Conservation (phyloP, 2,888 invertebrate species). For the Acheta domesticus region DNA sequence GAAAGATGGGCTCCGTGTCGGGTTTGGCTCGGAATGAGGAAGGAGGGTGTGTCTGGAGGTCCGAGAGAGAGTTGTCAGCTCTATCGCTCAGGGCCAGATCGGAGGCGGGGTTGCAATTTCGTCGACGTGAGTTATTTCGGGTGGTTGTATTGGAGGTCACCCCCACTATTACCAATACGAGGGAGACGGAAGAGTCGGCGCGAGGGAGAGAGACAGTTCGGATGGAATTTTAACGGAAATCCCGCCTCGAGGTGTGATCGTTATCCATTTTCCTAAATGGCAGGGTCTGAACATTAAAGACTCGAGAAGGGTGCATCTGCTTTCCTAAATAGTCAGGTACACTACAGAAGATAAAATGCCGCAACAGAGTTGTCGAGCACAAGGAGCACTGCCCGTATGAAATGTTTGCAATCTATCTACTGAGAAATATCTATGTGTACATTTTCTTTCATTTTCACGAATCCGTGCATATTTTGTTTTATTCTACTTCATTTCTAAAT, state of each 20-base stretch:
- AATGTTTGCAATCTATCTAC: too few species aligned
- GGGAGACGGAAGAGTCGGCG: not conserved
- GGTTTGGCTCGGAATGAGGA: conserved; percentile 18
- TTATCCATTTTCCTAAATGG: conserved; percentile 18
- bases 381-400: too few species aligned
- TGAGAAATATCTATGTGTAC: too few species aligned
- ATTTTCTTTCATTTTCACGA: too few species aligned
- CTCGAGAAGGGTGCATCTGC: conserved; percentile 18
- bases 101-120: conserved; percentile 26
- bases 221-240: conserved; percentile 29
- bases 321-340: conserved; percentile 18
- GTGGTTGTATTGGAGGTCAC: conserved; percentile 22
- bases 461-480: too few species aligned
- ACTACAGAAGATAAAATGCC: not conserved
- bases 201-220: not conserved
- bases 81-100: conserved; percentile 25
- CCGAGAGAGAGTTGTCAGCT: conserved; percentile 31
- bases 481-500: too few species aligned
- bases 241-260: conserved; percentile 22
- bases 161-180: conserved; percentile 18
- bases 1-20: not conserved
- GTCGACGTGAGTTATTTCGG: conserved; percentile 29
- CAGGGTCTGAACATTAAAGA: conserved; percentile 18
- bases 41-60: not conserved
- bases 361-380: not conserved